Conservation (phyloP, 1,140 invertebrate genomes). For the Campodea augens region DNA sequence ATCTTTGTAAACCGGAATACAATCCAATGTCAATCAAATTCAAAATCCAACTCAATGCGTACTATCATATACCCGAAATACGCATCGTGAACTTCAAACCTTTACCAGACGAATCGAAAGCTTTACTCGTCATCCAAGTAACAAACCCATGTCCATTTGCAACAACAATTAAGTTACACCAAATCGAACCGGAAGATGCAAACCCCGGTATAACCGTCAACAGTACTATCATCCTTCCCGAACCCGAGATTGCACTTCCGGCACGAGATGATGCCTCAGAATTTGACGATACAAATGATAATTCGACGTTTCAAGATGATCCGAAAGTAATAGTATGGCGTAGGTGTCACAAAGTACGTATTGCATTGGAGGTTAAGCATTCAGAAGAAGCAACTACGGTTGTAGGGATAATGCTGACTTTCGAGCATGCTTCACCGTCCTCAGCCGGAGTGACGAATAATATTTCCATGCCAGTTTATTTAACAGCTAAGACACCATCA, state of each 20-base stretch:
- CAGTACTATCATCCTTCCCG: conserved; percentile 39
- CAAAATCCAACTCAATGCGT: conserved; percentile 84
- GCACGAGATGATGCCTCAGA: conserved; percentile 82
- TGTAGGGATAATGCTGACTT: too few relatives aligned
- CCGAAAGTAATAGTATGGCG: conserved; percentile 33
- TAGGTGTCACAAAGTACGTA: too few relatives aligned
- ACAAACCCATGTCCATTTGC: conserved; percentile 69
- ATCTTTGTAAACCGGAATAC: conserved; percentile 87
- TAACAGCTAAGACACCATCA: too few relatives aligned
- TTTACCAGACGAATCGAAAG: conserved; percentile 45
- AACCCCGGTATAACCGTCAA: conserved; percentile 33
- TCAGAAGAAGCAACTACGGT: too few relatives aligned
- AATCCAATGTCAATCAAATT: conserved; percentile 88
- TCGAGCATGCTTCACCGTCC: too few relatives aligned
- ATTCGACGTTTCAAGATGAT: conserved; percentile 52
- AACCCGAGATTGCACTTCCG: conserved; percentile 46
- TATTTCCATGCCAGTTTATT: too few relatives aligned
- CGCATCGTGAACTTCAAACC: conserved; percentile 65
- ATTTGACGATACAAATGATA: conserved; percentile 62
- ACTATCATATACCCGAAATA: conserved; percentile 83
- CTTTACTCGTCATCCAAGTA: conserved; percentile 52
- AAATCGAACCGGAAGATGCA: conserved; percentile 25
- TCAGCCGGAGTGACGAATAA: too few relatives aligned
- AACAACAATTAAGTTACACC: conserved; percentile 44
- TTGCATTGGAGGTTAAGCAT: too few relatives aligned